Base-by-base conservation (phyloP, 2,888 invertebrate species). In the Itoplectis maculator region DNA sequence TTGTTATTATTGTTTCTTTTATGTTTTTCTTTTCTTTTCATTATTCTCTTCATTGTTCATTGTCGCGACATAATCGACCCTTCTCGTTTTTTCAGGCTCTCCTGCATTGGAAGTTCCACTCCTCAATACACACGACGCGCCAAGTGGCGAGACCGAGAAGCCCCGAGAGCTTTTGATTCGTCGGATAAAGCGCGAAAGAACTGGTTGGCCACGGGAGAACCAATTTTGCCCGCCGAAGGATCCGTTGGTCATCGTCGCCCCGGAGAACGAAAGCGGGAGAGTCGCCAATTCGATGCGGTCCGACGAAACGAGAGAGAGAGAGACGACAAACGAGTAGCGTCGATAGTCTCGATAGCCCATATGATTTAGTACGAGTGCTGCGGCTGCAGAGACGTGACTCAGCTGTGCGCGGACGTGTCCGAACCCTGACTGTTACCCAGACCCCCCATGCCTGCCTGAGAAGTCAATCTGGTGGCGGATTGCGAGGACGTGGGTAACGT, bases 371-470 rank as follows among this genome's bases (percentile, higher is more conserved):
- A 92, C 73, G 92, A 92, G 85, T 92, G 92, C 92, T 92, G 92
- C 91, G 92, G 92, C 92, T 92, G 92, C 92, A 92, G 87, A 81
- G 92, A 91, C 90, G 92, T 88, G 90, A 89, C 92, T 92, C 92
- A 92, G 92, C 92, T 92, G 84, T 92, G 92, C 75, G 92, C 90
- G 69, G 92, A 92, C 2, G 91, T 89, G 80, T 92, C 92, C 83
- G 92, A 92, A 76, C 92, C 90, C 85, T 92, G 92, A 84, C 92
- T 92, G 83, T 90, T 91, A 81, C 92, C 92, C 76, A 92, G 87
- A 73, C 88, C 91, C 69, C 91, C 91, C 90, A 91, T 90, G 76
- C 91, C 91, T 79, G 91, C 88, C 76, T 91, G 91, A 54, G 92
- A 90, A 42, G 90, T 88, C 59, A 91, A 85, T 81, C 90, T 89